phyloP scores from a whole-genome alignment of 2,113 vertebrate species.

The Aramus guarauna region DNA sequence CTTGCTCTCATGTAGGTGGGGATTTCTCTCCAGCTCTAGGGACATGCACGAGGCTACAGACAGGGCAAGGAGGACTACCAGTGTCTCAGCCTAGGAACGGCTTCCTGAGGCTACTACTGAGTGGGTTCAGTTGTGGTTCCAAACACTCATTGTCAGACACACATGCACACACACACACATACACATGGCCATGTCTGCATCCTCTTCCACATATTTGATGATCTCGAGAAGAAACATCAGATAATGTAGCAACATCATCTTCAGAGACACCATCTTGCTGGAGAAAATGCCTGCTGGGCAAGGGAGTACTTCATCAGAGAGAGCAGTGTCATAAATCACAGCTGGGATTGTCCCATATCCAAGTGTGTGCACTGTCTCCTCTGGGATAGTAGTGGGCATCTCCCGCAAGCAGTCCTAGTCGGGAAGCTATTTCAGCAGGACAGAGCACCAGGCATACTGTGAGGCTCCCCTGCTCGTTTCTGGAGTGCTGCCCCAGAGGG shows the following conservation, averaged over 20 bases:
- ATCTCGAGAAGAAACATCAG: neutral
- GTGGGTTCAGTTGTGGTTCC: neutral
- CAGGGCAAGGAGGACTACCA: neutral
- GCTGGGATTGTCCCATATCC: neutral
- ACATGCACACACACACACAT: too few relatives aligned
- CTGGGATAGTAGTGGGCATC: neutral
- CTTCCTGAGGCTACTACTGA: neutral
- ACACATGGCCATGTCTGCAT: neutral
- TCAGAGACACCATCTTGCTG: neutral
- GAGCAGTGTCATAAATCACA: neutral
- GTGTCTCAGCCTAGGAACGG: neutral
- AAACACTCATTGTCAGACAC: neutral
- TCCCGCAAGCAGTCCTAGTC: neutral
- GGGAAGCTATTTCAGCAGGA: neutral
- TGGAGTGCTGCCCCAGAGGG: neutral
- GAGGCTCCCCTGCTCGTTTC: neutral
- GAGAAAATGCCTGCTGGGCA: neutral
- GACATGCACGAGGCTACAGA: neutral
- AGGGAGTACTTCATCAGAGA: neutral
- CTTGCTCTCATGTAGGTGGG: neutral
- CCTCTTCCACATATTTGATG: neutral
- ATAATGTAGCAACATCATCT: neutral
- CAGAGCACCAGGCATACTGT: neutral
- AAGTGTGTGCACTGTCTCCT: accelerated
- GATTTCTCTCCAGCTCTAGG: neutral